These are phyloP conservation scores for Anniella stebbinsi DNA, from an alignment of 2,797 vertebrate species.

Conservation along the genomic window DNA sequence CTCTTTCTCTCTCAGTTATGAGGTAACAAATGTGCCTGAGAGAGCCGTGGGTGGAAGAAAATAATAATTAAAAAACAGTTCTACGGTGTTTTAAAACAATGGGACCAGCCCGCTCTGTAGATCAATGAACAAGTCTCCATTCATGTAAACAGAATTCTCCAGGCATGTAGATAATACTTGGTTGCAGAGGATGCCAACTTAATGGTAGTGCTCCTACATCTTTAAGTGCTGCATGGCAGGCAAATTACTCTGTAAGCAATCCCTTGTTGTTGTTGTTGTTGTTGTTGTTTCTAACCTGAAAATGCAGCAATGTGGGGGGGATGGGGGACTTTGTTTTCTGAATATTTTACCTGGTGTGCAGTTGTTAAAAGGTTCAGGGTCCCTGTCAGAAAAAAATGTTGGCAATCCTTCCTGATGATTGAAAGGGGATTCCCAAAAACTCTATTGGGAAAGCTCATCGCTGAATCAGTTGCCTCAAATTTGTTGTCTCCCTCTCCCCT, in stretches of 20 bases:
- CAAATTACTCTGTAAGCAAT: not conserved
- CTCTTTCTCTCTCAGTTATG: constrained; percentile 59
- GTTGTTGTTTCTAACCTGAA: not conserved
- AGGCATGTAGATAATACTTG: constrained; percentile 48
- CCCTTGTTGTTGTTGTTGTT: too few relatives aligned
- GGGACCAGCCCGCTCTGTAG: constrained; percentile 79
- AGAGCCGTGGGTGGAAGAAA: constrained; percentile 71
- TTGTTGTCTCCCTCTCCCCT: not conserved
- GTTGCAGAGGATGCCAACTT: constrained; percentile 10
- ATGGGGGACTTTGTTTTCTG: not conserved
- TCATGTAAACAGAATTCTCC: constrained; percentile 57
- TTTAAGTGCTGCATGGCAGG: not conserved
- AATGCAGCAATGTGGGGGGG: not conserved
- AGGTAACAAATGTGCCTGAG: constrained; percentile 75
- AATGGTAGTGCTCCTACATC: not conserved
- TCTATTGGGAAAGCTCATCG: constrained; percentile 41
- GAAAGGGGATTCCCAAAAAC: constrained; percentile 49
- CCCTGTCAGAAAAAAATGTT: not conserved
- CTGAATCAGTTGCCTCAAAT: constrained; percentile 45
- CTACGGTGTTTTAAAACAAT: constrained; percentile 67
- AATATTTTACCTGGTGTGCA: not conserved
- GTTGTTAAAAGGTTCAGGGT: not conserved
- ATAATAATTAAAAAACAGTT: constrained; percentile 53
- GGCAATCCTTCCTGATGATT: not conserved
- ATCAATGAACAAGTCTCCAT: constrained; percentile 35